phyloP scores from a whole-genome alignment of 2,113 vertebrate species.

The Macquaria ambigua region DNA sequence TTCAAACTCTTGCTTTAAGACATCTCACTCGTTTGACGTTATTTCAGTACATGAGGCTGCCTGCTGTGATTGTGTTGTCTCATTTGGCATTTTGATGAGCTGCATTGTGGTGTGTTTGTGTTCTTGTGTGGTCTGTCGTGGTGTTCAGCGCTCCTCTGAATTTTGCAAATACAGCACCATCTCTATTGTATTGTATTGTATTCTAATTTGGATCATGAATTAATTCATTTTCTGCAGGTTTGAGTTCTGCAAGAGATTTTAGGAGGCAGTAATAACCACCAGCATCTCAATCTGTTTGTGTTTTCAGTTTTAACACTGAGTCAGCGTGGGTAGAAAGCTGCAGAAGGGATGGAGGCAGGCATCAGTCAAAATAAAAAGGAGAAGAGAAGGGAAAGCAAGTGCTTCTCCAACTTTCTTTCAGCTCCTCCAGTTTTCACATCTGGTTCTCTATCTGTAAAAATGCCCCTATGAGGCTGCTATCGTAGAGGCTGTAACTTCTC shows the following conservation, averaged over 20 bases:
- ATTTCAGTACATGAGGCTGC: not conserved
- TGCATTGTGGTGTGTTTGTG: not conserved
- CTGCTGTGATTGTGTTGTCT: not conserved
- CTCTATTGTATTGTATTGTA: not conserved
- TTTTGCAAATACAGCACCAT: not conserved
- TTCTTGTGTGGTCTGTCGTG: not conserved
- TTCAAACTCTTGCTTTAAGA: not conserved
- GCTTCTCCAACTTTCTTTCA: not conserved
- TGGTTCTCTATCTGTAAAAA: conserved; percentile 58
- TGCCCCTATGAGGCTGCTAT: conserved; percentile 42
- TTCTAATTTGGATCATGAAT: conserved; percentile 9
- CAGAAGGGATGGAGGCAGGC: conserved; percentile 13
- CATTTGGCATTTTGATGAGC: not conserved
- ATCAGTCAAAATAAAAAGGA: conserved; percentile 19
- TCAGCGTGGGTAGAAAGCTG: conserved; percentile 42
- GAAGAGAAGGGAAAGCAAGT: not conserved
- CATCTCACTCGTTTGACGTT: too few relatives aligned
- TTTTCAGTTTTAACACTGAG: conserved; percentile 31
- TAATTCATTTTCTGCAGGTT: not conserved
- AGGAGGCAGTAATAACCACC: not conserved
- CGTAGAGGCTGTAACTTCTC: conserved; percentile 28
- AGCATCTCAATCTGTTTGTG: not conserved
- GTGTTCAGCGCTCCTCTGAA: not conserved
- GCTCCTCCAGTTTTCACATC: conserved; percentile 64
- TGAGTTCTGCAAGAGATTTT: not conserved